Conservation (phyloP, 2,113 vertebrate genomes). For the Empidonax alnorum region DNA sequence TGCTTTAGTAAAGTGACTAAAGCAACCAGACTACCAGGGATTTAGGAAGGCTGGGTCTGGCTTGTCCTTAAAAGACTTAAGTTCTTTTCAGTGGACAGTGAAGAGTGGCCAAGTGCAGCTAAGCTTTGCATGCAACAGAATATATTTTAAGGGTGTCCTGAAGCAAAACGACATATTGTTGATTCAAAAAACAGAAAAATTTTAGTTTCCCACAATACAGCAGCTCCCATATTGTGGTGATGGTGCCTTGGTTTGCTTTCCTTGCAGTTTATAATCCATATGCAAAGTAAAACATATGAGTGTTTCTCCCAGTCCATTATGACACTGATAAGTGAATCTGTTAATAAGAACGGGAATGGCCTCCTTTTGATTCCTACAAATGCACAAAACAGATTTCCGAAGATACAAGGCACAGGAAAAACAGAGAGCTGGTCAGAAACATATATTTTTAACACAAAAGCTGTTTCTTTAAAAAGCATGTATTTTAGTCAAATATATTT, state of each 20-base stretch:
- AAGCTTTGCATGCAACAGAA: not conserved
- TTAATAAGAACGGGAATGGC: not conserved
- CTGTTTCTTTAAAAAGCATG: not conserved
- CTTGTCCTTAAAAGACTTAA: not conserved
- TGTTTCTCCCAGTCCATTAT: not conserved
- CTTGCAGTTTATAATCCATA: not conserved
- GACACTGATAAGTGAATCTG: not conserved
- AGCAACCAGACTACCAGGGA: not conserved
- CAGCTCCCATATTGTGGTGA: not conserved
- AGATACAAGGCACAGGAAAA: not conserved
- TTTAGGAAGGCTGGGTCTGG: not conserved
- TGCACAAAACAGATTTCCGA: not conserved
- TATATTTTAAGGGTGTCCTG: not conserved
- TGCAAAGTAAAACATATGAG: not conserved
- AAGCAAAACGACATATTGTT: not conserved
- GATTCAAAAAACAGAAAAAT: not conserved
- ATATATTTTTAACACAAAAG: not conserved
- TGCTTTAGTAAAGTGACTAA: not conserved
- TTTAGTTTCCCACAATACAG: not conserved
- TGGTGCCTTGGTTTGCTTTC: not conserved
- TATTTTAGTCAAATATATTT: not conserved
- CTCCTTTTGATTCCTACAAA: not conserved
- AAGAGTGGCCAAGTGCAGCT: not conserved
- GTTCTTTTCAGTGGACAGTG: not conserved
- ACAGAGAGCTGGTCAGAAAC: not conserved